Evolutionary conservation across 2,113 vertebrate species (phyloP).

Genomic region (Hypanus sabinus): DNA sequence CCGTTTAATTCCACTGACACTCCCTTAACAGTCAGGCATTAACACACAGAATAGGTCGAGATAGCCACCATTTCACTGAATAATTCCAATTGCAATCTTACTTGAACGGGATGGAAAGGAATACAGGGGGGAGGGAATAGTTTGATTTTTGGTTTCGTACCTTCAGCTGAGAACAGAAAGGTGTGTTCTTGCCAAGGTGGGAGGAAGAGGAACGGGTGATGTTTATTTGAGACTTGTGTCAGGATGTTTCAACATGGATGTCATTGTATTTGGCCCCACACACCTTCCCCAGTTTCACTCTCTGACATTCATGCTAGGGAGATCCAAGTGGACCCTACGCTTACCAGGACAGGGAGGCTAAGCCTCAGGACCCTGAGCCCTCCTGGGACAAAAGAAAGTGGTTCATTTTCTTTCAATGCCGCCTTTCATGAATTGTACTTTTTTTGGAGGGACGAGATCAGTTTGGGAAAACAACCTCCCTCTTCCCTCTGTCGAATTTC

Average conservation of each 20-base stretch:
- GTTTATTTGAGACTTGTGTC: background rate
- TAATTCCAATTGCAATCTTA: background rate
- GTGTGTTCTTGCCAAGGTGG: too few relatives aligned
- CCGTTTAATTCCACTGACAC: background rate
- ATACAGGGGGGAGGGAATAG: background rate
- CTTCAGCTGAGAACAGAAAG: too few relatives aligned
- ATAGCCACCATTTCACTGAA: background rate
- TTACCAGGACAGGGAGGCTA: background rate
- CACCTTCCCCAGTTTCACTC: too few relatives aligned
- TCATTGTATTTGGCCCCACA: too few relatives aligned
- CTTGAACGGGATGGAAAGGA: background rate
- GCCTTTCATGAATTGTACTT: background rate
- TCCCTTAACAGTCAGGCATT: background rate
- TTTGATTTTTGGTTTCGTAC: background rate
- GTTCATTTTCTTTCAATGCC: background rate
- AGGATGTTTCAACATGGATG: too few relatives aligned
- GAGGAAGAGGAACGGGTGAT: background rate
- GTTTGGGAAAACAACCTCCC: background rate
- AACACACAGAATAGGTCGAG: background rate
- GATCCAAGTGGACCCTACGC: background rate
- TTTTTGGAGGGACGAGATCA: too few relatives aligned
- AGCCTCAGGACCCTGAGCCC: too few relatives aligned
- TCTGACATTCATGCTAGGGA: too few relatives aligned
- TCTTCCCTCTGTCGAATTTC: too few relatives aligned
- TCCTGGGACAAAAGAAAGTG: background rate